A percentile compares a stretch with the other conserved stretches of the same genome.
These are phyloP conservation scores for Tetraneura akinire DNA, from an alignment of 1,140 invertebrate species.

Conservation along the genomic window DNA sequence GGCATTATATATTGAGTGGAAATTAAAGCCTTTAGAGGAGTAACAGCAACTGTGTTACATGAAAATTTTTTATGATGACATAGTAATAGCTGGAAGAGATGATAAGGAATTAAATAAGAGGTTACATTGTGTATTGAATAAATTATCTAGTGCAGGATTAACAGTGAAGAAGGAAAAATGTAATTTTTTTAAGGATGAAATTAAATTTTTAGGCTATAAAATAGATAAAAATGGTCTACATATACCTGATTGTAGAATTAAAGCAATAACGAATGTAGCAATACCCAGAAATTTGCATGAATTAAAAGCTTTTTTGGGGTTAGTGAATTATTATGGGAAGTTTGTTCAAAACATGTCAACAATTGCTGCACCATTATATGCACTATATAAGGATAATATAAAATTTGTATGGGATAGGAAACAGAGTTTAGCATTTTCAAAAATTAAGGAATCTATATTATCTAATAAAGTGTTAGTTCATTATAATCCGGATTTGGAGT, in stretches of 20 bases:
- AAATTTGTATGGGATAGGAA: conserved; percentile 52
- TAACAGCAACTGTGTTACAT: too few species aligned
- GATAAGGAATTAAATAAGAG: not conserved
- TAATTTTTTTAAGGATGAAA: conserved; percentile 6
- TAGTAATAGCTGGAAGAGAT: conserved; percentile 33
- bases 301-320: conserved; percentile 59
- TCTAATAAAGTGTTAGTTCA: conserved; percentile 54
- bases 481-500: conserved; percentile 58
- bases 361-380: conserved; percentile 54
- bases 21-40: too few species aligned
- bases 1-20: conserved; percentile 10
- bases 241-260: conserved; percentile 55
- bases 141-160: not conserved
- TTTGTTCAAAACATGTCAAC: conserved; percentile 59
- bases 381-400: conserved; percentile 51
- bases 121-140: conserved; percentile 8
- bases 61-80: conserved; percentile 53
- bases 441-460: conserved; percentile 55
- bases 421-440: conserved; percentile 55
- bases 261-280: conserved; percentile 57
- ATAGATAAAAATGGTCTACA: conserved; percentile 38
- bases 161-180: conserved; percentile 39
- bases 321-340: conserved; percentile 54
- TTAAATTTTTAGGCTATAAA: conserved; percentile 33
- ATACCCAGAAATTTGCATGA: too few species aligned